phyloP scores from a whole-genome alignment of 2,797 vertebrate genomes.

The Leptodactylus fallax region DNA sequence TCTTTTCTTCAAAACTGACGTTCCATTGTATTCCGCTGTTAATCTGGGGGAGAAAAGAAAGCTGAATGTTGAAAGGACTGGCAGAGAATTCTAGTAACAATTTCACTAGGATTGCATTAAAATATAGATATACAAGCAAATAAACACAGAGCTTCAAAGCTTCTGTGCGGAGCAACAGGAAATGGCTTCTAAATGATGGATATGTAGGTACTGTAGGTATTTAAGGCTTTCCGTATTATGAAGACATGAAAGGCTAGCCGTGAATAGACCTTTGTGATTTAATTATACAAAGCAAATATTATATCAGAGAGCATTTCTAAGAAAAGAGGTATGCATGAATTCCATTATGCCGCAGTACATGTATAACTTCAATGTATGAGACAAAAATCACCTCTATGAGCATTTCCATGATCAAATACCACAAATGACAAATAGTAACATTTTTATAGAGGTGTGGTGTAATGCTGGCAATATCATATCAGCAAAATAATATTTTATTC shows the following conservation, averaged over 20 bases:
- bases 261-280: not conserved
- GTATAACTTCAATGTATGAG: not conserved
- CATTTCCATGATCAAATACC: not conserved
- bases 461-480: not conserved
- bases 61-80: constrained; percentile 30
- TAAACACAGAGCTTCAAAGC: constrained; percentile 11
- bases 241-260: not conserved
- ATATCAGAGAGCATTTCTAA: not conserved
- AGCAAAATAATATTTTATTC: not conserved
- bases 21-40: constrained; percentile 43
- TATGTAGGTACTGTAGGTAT: not conserved
- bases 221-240: not conserved
- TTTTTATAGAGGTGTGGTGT: not conserved
- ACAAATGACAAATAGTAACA: not conserved
- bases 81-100: constrained; percentile 40
- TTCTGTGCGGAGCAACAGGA: not conserved
- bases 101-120: constrained; percentile 17
- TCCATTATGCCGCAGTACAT: not conserved
- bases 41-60: constrained; percentile 43
- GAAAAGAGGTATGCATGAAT: not conserved
- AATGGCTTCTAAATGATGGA: not conserved
- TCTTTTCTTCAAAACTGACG: constrained; percentile 52
- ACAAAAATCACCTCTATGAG: not conserved
- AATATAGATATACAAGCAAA: constrained; percentile 24
- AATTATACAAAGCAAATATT: constrained; percentile 9